A percentile compares a stretch with the other conserved stretches of the same genome.
Evolutionary conservation across 2,797 vertebrate species (phyloP).

Genomic region (Mallotus villosus): DNA sequence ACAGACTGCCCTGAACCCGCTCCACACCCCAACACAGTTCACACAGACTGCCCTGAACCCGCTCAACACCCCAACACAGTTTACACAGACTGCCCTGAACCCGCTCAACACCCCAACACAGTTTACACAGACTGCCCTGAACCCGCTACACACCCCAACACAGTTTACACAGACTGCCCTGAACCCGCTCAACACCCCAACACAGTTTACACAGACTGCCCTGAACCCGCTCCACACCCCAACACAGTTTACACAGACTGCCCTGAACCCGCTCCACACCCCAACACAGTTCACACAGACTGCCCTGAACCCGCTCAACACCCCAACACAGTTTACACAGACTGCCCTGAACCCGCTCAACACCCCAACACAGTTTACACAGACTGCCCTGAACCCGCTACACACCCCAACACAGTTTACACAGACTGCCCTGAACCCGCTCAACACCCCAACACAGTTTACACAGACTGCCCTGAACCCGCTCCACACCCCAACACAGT

Average conservation of each 20-base stretch:
- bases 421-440: neutral
- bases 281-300: too few relatives aligned
- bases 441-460: constrained; percentile 7
- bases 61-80: neutral
- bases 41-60: constrained; percentile 12
- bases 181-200: constrained; percentile 6
- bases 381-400: constrained; percentile 15
- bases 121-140: constrained; percentile 7
- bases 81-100: neutral
- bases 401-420: neutral
- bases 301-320: neutral
- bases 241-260: neutral
- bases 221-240: neutral
- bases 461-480: neutral
- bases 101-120: constrained; percentile 1
- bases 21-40: constrained; percentile 1
- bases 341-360: neutral
- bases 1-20: neutral
- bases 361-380: neutral
- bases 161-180: neutral
- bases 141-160: neutral
- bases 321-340: constrained; percentile 7
- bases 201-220: neutral
- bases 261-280: constrained; percentile 15
- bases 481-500: neutral